Conservation (phyloP, 2,113 vertebrate genomes). For the Oreochromis spilurus region DNA sequence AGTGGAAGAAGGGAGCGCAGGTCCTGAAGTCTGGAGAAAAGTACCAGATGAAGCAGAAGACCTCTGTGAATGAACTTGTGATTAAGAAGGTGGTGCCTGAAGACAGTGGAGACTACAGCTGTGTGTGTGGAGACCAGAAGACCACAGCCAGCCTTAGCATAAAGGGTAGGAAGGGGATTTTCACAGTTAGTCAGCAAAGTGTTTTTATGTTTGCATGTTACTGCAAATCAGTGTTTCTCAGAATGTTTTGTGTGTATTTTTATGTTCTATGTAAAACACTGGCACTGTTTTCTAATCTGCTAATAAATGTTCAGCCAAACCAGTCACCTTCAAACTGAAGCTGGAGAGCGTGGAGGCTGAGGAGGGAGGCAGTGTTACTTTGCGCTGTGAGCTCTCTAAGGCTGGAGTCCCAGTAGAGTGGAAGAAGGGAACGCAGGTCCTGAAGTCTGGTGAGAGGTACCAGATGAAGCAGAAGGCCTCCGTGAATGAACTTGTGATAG, state of each 20-base stretch:
- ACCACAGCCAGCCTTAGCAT: constrained; percentile 68
- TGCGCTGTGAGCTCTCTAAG: constrained; percentile 78
- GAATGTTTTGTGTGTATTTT: not conserved
- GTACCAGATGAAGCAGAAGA: constrained; percentile 70
- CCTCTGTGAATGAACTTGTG: constrained; percentile 54
- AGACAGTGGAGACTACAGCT: constrained; percentile 77
- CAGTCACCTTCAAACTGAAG: constrained; percentile 41
- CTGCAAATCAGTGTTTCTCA: not conserved
- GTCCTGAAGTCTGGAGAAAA: constrained; percentile 71
- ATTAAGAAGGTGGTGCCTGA: constrained; percentile 39
- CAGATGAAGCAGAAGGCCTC: constrained; percentile 65
- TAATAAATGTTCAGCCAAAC: not conserved
- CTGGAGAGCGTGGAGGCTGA: constrained; percentile 70
- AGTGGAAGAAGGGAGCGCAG: constrained; percentile 73
- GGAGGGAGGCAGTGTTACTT: constrained; percentile 66
- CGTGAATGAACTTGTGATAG: constrained; percentile 72
- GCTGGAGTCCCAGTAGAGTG: constrained; percentile 69
- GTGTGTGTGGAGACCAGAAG: constrained; percentile 70
- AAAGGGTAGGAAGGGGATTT: constrained; percentile 64
- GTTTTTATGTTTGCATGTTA: not conserved
- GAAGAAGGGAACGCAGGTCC: constrained; percentile 72
- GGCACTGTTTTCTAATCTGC: not conserved
- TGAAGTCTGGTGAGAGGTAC: constrained; percentile 70
- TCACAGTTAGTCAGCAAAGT: not conserved
- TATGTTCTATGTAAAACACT: not conserved